Evolutionary conservation across 2,797 vertebrate species (phyloP).

Genomic region (Urosaurus nigricauda): DNA sequence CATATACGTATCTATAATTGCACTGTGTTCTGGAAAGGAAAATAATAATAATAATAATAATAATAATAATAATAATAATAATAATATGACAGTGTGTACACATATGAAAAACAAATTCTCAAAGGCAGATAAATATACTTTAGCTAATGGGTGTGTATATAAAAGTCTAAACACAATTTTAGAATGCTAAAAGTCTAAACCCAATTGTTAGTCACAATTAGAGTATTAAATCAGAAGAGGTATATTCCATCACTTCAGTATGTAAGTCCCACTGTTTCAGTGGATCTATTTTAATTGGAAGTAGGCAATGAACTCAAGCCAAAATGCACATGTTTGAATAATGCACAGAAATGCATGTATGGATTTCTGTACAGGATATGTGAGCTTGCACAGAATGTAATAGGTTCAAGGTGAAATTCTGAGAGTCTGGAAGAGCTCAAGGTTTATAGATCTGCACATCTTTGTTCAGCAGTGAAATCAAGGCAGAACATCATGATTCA

Average conservation of each 20-base stretch:
- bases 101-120: not conserved
- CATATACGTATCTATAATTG: not conserved
- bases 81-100: not conserved
- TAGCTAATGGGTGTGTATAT: not conserved
- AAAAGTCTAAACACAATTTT: too few species aligned
- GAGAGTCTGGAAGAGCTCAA: not conserved
- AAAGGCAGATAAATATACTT: not conserved
- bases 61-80: not conserved
- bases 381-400: not conserved
- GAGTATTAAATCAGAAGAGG: too few species aligned
- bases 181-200: too few species aligned
- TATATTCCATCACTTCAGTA: too few species aligned
- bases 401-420: not conserved
- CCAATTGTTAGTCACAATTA: too few species aligned
- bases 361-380: not conserved
- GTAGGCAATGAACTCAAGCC: too few species aligned
- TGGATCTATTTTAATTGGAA: too few species aligned
- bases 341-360: not conserved
- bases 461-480: not conserved
- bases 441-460: not conserved
- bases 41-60: too few species aligned
- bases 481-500: not conserved
- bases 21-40: not conserved
- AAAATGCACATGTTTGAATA: not conserved
- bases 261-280: too few species aligned